Evolutionary conservation across 2,113 vertebrate species (phyloP), one percentile per base, ranked within the genome.

Genomic region (Periophthalmus modestus): DNA sequence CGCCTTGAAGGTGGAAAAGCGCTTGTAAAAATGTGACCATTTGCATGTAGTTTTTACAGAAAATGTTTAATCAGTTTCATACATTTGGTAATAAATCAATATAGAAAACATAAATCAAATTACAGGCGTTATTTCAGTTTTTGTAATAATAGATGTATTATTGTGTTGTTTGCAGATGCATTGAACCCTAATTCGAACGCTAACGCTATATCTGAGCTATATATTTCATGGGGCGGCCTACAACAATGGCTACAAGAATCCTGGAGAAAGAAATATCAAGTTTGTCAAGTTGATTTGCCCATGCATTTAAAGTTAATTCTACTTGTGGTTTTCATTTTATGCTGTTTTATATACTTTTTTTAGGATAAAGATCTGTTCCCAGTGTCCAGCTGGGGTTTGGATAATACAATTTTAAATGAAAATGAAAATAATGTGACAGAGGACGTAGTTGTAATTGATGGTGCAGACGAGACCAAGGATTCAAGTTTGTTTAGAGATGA

Each of bases 201-300:
- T 33, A 72, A 57, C 65, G 62, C 36, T 19, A 55, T 36, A 1
- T 77, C 62, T 63, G 80, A 87, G 66, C 65, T 55, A 2, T 69
- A 71, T 47, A 6, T 78, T 23, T 78, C 85, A 55, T 89, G 77
- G 75, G 80, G 73, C 11, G 13, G 73, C 70, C 82, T 85, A 34
- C 72, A 68, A 39, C 71, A 69, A 19, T 90, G 89, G 83, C 68
- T 24, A 0, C 76, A 82, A 33, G 83, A 82, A 12, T 21, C 63
- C 1, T 81, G 83, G 78, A 86, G 23, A 55, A 87, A 79, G 36
- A 90, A 82, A 61, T 50, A 68, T 61, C 74, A 92, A 93, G 95
- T 95, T 34, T 71, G 18, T 69, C n/a, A n/a, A n/a, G n/a, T 18
- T 43, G 21, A 55, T 28, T n/a, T 73, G 4, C 1, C 28, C 7